Conservation (phyloP, 2,888 invertebrate genomes). For the Cosmia trapezina region DNA sequence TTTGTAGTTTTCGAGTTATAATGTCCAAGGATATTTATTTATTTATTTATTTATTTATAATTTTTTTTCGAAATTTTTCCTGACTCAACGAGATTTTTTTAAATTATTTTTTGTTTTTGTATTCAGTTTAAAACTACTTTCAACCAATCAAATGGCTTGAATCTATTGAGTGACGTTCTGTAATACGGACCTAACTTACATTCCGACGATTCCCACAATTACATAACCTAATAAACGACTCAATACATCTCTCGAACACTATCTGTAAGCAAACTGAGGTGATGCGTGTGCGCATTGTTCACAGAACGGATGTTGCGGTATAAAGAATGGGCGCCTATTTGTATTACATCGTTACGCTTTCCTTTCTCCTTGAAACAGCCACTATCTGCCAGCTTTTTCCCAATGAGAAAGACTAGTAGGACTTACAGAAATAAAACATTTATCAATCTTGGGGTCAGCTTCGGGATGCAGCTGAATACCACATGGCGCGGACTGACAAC, state of each 20-base stretch:
- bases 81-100: no score
- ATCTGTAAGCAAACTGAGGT: constrained; percentile 31
- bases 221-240: constrained; percentile 31
- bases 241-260: constrained; percentile 42
- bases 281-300: constrained; percentile 48
- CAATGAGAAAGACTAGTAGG: neutral
- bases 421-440: neutral
- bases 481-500: no score
- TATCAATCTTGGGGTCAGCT: neutral
- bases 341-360: constrained; percentile 48
- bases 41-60: no score
- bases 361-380: constrained; percentile 25
- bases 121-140: no score
- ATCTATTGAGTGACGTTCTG: no score
- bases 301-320: constrained; percentile 50
- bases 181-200: no score
- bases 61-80: no score
- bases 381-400: neutral
- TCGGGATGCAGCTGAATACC: neutral
- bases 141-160: no score
- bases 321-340: constrained; percentile 36
- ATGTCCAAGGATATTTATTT: no score
- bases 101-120: no score
- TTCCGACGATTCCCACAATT: constrained; percentile 24
- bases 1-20: no score